Evolutionary conservation across 92 coral and sea anemone genomes (phyloP).

Genomic region (Siderastrea siderea): DNA sequence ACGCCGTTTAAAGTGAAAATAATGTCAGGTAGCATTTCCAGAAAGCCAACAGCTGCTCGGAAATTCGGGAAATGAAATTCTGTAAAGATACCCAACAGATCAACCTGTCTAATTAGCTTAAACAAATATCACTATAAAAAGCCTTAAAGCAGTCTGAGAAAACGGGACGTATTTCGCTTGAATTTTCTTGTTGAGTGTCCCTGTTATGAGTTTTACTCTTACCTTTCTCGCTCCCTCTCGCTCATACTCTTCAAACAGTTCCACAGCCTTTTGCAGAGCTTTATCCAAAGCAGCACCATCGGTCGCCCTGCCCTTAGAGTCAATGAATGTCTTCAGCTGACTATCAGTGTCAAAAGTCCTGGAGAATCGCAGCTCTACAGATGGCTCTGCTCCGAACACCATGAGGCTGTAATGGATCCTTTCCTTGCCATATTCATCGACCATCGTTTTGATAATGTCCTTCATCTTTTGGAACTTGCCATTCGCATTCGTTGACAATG

Average conservation of each 20-base stretch:
- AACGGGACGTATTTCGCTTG: no score
- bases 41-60: no score
- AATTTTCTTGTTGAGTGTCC: no score
- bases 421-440: slow-evolving; percentile 71
- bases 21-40: no score
- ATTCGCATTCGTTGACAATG: slow-evolving; percentile 60
- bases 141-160: no score
- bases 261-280: slow-evolving; percentile 62
- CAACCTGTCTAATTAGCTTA: no score
- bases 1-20: no score
- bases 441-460: slow-evolving; percentile 67
- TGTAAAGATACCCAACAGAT: no score
- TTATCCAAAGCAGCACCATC: slow-evolving; percentile 61
- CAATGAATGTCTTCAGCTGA: slow-evolving; percentile 37
- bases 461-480: slow-evolving; percentile 69
- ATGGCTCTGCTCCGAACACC: slow-evolving; percentile 61
- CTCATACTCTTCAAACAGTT: slow-evolving; percentile 43
- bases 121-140: no score
- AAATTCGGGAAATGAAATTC: no score
- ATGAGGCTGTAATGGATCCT: slow-evolving; percentile 69
- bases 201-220: slow-evolving; percentile 11
- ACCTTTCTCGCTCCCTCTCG: slow-evolving; percentile 65
- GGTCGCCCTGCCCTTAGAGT: slow-evolving; percentile 19
- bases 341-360: slow-evolving; percentile 43
- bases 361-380: slow-evolving; percentile 60